Evolutionary conservation across 35 echinoderm and acorn worm species (phyloP).

Genomic region (Nesometra sesokonis): DNA sequence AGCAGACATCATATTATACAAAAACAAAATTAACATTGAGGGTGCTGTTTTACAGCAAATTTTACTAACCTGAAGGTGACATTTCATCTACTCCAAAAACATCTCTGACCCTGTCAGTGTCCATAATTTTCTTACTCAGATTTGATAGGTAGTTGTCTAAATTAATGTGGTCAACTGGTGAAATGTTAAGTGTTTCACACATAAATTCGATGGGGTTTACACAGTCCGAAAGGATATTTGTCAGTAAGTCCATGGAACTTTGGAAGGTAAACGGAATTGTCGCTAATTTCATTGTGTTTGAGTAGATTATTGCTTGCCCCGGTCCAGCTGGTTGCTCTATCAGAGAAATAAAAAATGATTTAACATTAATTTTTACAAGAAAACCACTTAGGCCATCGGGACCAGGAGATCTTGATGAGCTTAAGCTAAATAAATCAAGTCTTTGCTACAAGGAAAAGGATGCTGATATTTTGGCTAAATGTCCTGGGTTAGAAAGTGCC

Average conservation of each 20-base stretch:
- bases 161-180: background rate
- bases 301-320: background rate
- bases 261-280: background rate
- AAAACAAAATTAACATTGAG: no score
- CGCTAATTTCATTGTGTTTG: background rate
- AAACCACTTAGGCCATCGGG: no score
- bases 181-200: background rate
- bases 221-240: background rate
- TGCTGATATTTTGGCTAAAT: no score
- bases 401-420: no score
- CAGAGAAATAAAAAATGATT: no score
- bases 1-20: no score
- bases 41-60: no score
- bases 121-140: background rate
- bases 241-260: background rate
- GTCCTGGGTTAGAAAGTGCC: no score
- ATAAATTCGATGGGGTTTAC: background rate
- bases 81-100: background rate
- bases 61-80: background rate
- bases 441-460: no score
- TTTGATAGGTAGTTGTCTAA: background rate
- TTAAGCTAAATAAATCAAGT: no score
- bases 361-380: no score
- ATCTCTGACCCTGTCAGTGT: background rate
- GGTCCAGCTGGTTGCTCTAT: background rate